A percentile compares a stretch with the other conserved stretches of the same genome.
These are phyloP conservation scores for Macquaria australasica DNA, from an alignment of 2,113 vertebrate species.

Conservation along the genomic window DNA sequence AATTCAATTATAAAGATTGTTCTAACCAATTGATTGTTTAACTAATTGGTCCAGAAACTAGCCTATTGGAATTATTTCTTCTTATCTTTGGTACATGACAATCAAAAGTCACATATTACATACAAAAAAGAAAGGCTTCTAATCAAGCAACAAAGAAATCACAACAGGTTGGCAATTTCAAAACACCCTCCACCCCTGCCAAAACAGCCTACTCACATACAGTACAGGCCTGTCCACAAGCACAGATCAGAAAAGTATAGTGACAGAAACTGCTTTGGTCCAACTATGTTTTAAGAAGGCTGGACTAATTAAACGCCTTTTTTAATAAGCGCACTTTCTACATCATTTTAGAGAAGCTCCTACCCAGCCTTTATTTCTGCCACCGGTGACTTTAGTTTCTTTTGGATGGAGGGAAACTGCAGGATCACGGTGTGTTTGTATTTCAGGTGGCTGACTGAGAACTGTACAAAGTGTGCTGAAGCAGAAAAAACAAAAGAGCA, in stretches of 20 bases:
- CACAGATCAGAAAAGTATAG: not conserved
- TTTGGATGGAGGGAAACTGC: not conserved
- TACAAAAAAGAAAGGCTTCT: not conserved
- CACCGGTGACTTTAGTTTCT: not conserved
- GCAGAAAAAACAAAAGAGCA: conserved; percentile 39
- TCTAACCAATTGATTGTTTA: not conserved
- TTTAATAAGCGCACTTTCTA: not conserved
- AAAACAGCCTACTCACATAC: not conserved
- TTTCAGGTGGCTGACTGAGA: conserved; percentile 34
- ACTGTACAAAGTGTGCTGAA: conserved; percentile 27
- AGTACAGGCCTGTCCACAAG: not conserved
- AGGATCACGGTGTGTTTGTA: conserved; percentile 6
- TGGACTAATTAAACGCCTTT: not conserved
- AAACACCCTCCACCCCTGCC: not conserved
- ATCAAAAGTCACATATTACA: not conserved
- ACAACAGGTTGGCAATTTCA: not conserved
- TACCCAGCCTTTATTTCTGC: not conserved
- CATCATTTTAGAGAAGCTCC: not conserved
- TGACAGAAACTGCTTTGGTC: not conserved
- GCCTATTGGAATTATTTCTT: too few species aligned
- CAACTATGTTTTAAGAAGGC: not conserved
- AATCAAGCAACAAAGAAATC: not conserved
- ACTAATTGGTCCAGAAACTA: not conserved
- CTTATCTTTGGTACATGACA: not conserved
- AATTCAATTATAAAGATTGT: not conserved